Percentiles rank a stretch among this genome's conserved stretches.
phyloP scores from a whole-genome alignment of 2,888 invertebrate genomes.

The Leuctra nigra region DNA sequence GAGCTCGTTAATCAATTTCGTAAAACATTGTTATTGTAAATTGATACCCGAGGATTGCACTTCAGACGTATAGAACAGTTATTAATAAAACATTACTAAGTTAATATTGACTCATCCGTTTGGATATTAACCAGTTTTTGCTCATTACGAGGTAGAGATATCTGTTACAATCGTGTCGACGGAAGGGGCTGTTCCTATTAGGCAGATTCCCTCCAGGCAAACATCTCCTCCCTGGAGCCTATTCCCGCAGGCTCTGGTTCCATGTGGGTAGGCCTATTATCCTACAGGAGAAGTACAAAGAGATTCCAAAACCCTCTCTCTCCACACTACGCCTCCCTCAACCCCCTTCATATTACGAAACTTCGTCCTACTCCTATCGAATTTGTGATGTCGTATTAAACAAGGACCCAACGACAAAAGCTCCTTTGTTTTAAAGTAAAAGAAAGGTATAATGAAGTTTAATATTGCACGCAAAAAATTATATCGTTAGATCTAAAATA shows the following conservation, averaged over 20 bases:
- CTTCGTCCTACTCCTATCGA: no score
- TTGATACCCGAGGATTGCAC: no score
- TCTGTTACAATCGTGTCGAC: no score
- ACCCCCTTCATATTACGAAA: no score
- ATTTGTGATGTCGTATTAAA: neutral
- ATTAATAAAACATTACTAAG: neutral
- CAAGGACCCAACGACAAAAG: neutral
- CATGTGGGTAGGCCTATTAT: slow-evolving; percentile 6
- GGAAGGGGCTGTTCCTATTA: neutral
- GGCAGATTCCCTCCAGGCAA: neutral
- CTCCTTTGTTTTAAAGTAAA: neutral
- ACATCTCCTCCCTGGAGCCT: neutral
- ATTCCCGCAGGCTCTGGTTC: neutral
- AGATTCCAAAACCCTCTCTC: neutral
- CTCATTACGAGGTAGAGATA: neutral
- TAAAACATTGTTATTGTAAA: no score
- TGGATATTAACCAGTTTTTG: neutral
- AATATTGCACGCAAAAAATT: neutral
- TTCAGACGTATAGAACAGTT: no score
- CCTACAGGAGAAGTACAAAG: neutral
- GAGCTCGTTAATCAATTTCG: no score
- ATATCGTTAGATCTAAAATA: no score
- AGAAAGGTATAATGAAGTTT: neutral
- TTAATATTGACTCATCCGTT: slow-evolving; percentile 7
- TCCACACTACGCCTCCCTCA: neutral